These are phyloP conservation scores for Camelus bactrianus DNA, from an alignment of 2,113 vertebrate species.

Conservation along the genomic window DNA sequence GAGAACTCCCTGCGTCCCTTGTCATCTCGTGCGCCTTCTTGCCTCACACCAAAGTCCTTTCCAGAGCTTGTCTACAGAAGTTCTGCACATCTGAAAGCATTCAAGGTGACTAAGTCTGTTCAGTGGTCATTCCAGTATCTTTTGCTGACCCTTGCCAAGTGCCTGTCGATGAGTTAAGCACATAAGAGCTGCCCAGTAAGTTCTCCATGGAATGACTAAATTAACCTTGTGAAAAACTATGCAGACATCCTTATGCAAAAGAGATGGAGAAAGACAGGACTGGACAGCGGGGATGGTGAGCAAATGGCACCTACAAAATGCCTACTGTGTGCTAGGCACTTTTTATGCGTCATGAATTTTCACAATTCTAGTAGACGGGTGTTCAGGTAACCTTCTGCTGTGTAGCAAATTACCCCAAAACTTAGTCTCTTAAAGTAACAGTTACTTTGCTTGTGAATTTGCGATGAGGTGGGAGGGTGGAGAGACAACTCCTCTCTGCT, in stretches of 20 bases:
- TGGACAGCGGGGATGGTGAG: neutral
- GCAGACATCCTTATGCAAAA: neutral
- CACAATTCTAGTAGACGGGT: neutral
- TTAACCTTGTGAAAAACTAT: neutral
- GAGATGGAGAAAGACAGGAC: neutral
- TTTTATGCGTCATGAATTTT: neutral
- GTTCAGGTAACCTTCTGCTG: neutral
- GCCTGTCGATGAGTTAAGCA: neutral
- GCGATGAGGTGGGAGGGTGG: neutral
- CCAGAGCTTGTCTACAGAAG: neutral
- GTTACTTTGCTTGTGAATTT: constrained; percentile 6
- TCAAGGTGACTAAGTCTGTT: neutral
- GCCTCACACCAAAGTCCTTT: neutral
- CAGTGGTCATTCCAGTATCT: neutral
- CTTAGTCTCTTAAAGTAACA: neutral
- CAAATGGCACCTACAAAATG: neutral
- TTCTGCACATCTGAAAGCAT: neutral
- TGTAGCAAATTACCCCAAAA: neutral
- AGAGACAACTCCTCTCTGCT: neutral
- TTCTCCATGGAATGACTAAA: neutral
- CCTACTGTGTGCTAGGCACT: neutral
- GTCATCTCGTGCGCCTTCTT: neutral
- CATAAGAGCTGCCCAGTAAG: neutral
- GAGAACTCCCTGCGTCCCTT: neutral
- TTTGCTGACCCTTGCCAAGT: neutral